Evolutionary conservation across 2,113 vertebrate genomes (phyloP), one percentile per base, ranked within the genome.

Genomic region (Pollachius pollachius): DNA sequence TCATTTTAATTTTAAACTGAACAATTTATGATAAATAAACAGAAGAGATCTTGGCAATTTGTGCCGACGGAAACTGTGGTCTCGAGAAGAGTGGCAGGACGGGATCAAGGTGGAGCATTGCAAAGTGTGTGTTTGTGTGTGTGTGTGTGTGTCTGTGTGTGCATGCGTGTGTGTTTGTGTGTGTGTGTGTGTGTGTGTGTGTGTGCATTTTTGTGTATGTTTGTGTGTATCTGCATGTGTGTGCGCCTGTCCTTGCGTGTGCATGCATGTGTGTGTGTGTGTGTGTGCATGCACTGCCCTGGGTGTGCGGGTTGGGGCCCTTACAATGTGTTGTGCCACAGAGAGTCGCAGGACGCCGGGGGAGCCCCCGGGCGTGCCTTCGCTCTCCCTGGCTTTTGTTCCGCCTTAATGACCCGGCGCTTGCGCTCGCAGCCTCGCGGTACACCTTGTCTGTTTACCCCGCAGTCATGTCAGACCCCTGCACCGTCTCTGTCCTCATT

Each of bases 91-190:
- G 83, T 84, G 82, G 79, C 90, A 90, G 1, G 62, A 88, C 66
- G 87, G 93, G 93, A 96, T 97, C 95, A 97, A 97, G 95, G 94
- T 97, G 93, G 27, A 27, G 4, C 27, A 2, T 3, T 3, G 4
- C 2, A 27, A 27, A 27, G 27, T n/a, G n/a, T n/a, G n/a, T n/a
- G n/a, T n/a, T n/a, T n/a, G n/a, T n/a, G n/a, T n/a, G n/a, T n/a
- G n/a, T n/a, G n/a, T n/a, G n/a, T n/a, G n/a, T 86, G 58, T 9
- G 58, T 19, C 17, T 18, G 58, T 18, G 58, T 18, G 58, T 60
- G 27, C n/a, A n/a, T n/a, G n/a, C n/a, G n/a, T n/a, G n/a, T n/a
- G n/a, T n/a, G n/a, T n/a, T n/a, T n/a, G 57, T 80, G 76, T 72
- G 84, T 66, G 58, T 60, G 15, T 18, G 58, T 60, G 58, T 19